phyloP scores from a whole-genome alignment of 2,888 invertebrate species.

The Lordiphosa fenestrarum region DNA sequence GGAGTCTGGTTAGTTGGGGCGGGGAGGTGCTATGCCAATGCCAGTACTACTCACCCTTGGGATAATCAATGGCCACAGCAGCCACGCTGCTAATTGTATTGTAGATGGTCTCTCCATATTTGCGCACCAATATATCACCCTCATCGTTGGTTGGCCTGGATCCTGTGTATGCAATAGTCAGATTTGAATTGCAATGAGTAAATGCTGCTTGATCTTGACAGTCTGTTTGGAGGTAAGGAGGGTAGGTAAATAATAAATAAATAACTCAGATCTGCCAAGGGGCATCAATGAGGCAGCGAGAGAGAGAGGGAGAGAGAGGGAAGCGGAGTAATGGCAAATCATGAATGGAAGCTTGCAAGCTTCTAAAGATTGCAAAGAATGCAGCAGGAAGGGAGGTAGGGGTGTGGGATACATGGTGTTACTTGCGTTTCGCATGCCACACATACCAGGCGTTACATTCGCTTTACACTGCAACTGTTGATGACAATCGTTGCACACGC shows the following conservation, averaged over 20 bases:
- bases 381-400: too few relatives aligned
- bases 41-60: slow-evolving; percentile 82
- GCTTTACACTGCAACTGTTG: slow-evolving; percentile 70
- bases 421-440: too few relatives aligned
- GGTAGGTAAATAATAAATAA: not conserved
- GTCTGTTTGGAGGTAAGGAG: slow-evolving; percentile 11
- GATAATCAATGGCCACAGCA: slow-evolving; percentile 85
- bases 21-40: too few relatives aligned
- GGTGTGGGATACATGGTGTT: too few relatives aligned
- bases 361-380: too few relatives aligned
- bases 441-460: slow-evolving; percentile 71
- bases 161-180: slow-evolving; percentile 69
- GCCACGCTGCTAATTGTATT: slow-evolving; percentile 86
- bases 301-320: too few relatives aligned
- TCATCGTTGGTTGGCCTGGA: slow-evolving; percentile 77
- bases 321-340: too few relatives aligned
- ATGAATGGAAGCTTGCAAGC: too few relatives aligned
- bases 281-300: too few relatives aligned
- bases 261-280: not conserved
- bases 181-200: slow-evolving; percentile 59
- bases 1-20: not conserved
- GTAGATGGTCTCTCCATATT: slow-evolving; percentile 87
- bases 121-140: slow-evolving; percentile 83
- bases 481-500: slow-evolving; percentile 88
- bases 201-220: slow-evolving; percentile 41